Conservation (phyloP, 2,797 vertebrate genomes). For the Phrynocephalus forsythii region DNA sequence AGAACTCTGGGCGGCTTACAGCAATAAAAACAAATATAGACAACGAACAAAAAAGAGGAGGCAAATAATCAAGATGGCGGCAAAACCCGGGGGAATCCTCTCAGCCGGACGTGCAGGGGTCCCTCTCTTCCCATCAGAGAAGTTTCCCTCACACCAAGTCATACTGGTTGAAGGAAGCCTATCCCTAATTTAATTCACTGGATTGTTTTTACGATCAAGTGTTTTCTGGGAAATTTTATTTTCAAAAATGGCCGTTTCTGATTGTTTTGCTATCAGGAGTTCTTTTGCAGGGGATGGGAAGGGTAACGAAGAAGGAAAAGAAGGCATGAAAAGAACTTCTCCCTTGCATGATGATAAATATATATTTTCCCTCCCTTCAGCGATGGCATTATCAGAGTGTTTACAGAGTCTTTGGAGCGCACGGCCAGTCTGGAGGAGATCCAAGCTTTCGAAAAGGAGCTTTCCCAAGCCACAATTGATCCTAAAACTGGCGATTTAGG, state of each 20-base stretch:
- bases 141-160: no score
- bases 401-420: conserved; percentile 89
- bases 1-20: no score
- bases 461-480: conserved; percentile 92
- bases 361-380: conserved; percentile 73
- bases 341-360: conserved; percentile 11
- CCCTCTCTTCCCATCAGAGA: no score
- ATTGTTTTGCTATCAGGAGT: neutral
- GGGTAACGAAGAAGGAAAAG: neutral
- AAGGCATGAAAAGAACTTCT: neutral
- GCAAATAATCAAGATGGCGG: no score
- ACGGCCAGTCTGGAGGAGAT: conserved; percentile 88
- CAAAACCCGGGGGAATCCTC: no score
- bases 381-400: conserved; percentile 94
- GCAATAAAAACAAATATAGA: no score
- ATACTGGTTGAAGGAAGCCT: neutral
- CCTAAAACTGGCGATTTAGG: conserved; percentile 94
- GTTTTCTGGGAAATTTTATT: neutral
- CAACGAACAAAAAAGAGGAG: no score
- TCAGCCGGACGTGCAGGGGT: no score
- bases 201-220: neutral
- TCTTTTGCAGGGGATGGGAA: fast-evolving
- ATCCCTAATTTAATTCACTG: neutral
- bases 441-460: conserved; percentile 93
- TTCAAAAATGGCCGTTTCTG: neutral